Evolutionary conservation across 1,140 invertebrate species (phyloP).

Genomic region (Drosophila pruinosa): DNA sequence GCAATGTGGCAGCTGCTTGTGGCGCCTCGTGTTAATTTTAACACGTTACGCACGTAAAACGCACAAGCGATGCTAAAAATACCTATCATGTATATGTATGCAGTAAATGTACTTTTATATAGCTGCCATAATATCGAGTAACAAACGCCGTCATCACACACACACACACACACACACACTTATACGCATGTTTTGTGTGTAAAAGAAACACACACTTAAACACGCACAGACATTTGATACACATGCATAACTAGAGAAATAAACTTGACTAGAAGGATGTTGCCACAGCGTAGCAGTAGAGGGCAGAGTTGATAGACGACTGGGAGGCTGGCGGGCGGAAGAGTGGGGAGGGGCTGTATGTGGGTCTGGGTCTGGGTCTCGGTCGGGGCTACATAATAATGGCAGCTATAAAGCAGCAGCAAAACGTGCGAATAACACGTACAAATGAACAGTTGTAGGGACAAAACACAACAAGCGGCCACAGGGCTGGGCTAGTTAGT

Average conservation of each 20-base stretch:
- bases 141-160: constrained; percentile 50
- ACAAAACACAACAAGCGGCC: constrained; percentile 9
- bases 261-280: constrained; percentile 29
- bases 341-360: not conserved
- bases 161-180: constrained; percentile 14
- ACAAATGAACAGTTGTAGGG: constrained; percentile 64
- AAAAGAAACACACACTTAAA: constrained; percentile 10
- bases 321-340: no score
- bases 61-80: constrained; percentile 69
- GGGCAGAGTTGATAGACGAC: no score
- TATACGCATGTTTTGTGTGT: not conserved
- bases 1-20: constrained; percentile 51
- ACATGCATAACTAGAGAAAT: constrained; percentile 24
- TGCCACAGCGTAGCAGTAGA: not conserved
- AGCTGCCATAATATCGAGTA: constrained; percentile 76
- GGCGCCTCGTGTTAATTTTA: constrained; percentile 70
- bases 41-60: constrained; percentile 75
- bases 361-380: constrained; percentile 27
- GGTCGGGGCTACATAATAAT: constrained; percentile 65
- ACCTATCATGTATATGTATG: constrained; percentile 50
- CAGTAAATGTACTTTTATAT: constrained; percentile 67
- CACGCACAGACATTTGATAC: constrained; percentile 32
- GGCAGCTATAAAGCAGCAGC: constrained; percentile 68
- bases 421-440: constrained; percentile 76
- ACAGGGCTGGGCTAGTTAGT: constrained; percentile 7